These are phyloP conservation scores for Platerodrilus igneus DNA, from an alignment of 2,888 invertebrate species.

Conservation along the genomic window DNA sequence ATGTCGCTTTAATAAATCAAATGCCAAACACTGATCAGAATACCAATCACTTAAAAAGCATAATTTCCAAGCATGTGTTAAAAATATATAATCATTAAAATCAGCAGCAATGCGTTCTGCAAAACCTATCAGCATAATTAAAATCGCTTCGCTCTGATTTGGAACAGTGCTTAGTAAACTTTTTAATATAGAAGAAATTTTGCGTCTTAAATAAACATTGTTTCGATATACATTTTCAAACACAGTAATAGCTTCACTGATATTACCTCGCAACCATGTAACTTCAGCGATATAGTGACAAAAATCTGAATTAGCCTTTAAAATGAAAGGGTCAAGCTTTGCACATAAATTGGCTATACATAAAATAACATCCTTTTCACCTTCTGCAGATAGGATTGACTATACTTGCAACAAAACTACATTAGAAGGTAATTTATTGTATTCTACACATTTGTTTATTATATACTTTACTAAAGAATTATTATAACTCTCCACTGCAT, in stretches of 20 bases:
- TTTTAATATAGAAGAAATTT: conserved; percentile 54
- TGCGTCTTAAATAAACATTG: conserved; percentile 48
- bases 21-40: conserved; percentile 59
- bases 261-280: conserved; percentile 56
- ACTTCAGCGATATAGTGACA: conserved; percentile 56
- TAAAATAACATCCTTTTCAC: conserved; percentile 46
- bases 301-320: conserved; percentile 51
- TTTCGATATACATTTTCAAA: conserved; percentile 50
- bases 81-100: conserved; percentile 56
- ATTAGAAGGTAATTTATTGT: conserved; percentile 48
- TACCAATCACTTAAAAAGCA: conserved; percentile 68
- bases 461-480: conserved; percentile 45
- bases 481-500: conserved; percentile 46
- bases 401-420: conserved; percentile 49
- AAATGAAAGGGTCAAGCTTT: conserved; percentile 42
- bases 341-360: conserved; percentile 46
- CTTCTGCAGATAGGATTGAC: conserved; percentile 47
- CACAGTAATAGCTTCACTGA: conserved; percentile 52
- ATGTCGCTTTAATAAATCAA: conserved; percentile 55
- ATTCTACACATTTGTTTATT: conserved; percentile 50
- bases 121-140: conserved; percentile 56
- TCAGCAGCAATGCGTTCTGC: conserved; percentile 46
- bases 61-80: conserved; percentile 62
- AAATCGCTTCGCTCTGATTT: conserved; percentile 60
- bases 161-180: conserved; percentile 56